Conservation (phyloP, 2,113 vertebrate genomes). For the Cyanocitta stelleri region DNA sequence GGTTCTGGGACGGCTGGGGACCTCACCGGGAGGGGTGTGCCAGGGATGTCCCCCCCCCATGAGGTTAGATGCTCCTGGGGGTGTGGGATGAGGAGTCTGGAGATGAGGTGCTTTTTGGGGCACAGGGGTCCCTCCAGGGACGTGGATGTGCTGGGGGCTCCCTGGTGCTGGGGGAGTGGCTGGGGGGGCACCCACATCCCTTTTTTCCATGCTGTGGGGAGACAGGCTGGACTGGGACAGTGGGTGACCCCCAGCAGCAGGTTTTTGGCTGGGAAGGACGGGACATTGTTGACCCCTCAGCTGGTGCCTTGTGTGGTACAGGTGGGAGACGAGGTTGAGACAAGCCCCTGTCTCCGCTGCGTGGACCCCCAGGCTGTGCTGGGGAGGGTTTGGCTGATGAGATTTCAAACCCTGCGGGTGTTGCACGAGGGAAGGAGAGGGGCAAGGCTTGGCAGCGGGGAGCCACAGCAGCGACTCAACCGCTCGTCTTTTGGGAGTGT, state of each 20-base stretch:
- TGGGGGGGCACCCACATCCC: fast-evolving
- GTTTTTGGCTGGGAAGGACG: background rate
- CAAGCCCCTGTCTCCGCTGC: background rate
- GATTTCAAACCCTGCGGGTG: slow-evolving; percentile 13
- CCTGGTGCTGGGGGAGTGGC: background rate
- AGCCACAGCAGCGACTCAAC: background rate
- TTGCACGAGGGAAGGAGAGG: background rate
- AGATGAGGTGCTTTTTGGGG: background rate
- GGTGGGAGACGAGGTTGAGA: fast-evolving
- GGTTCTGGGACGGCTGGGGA: background rate
- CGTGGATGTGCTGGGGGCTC: fast-evolving
- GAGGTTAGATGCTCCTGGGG: background rate
- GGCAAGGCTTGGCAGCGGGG: background rate
- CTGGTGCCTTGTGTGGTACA: background rate
- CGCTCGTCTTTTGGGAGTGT: background rate
- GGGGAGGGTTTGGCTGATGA: background rate
- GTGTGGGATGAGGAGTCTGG: background rate
- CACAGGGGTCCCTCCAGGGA: background rate
- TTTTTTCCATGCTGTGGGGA: fast-evolving
- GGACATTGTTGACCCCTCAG: background rate
- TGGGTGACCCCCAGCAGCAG: background rate
- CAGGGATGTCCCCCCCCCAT: fast-evolving
- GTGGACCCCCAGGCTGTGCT: background rate
- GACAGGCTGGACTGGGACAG: background rate
- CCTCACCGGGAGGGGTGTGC: fast-evolving